phyloP scores from a whole-genome alignment of 2,797 vertebrate genomes.

The Okamejei kenojei region DNA sequence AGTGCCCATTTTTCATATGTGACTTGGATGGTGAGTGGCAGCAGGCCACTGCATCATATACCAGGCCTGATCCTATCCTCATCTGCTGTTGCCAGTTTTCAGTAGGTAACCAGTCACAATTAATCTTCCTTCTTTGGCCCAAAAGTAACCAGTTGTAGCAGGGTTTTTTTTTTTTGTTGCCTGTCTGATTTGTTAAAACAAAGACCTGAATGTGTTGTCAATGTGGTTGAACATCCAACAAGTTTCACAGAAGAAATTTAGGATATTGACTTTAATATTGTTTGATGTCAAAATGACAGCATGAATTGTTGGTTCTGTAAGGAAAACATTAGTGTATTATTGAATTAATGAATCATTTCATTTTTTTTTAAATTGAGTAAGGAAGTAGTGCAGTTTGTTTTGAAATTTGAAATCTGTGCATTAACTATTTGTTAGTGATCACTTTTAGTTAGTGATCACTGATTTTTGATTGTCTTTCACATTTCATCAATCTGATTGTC shows the following conservation, averaged over 20 bases:
- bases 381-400: not conserved
- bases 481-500: not conserved
- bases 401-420: not conserved
- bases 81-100: not conserved
- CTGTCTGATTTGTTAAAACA: not conserved
- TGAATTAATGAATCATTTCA: not conserved
- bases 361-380: not conserved
- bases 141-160: not conserved
- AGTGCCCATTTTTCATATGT: conserved; percentile 25
- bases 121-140: not conserved
- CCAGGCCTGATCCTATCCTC: not conserved
- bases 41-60: not conserved
- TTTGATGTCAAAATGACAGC: not conserved
- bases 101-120: not conserved
- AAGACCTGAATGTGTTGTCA: not conserved
- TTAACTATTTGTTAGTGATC: not conserved
- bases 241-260: not conserved
- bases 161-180: not conserved
- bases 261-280: not conserved
- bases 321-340: not conserved
- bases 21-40: conserved; percentile 23
- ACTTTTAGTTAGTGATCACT: not conserved
- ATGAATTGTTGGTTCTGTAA: not conserved
- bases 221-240: not conserved
- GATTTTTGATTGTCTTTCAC: not conserved